Percentiles rank a stretch among this genome's conserved stretches.
These are phyloP conservation scores for Phycodurus eques DNA, from an alignment of 2,113 vertebrate genomes.

Conservation along the genomic window DNA sequence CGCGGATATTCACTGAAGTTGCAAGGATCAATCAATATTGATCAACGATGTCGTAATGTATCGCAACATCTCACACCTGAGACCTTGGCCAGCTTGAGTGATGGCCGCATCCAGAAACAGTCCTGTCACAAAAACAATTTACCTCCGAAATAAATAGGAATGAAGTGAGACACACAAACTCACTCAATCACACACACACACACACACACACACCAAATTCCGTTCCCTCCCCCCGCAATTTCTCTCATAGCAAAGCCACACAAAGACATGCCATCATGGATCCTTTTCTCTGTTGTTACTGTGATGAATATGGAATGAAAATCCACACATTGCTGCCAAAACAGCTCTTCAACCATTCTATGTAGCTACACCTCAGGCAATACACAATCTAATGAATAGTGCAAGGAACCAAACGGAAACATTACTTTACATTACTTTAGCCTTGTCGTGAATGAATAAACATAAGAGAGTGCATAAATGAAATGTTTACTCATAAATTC, in stretches of 20 bases:
- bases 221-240: conserved; percentile 26
- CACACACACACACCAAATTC: conserved; percentile 9
- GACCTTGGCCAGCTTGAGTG: conserved; percentile 65
- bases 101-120: conserved; percentile 57
- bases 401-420: conserved; percentile 60
- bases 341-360: conserved; percentile 41
- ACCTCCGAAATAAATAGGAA: conserved; percentile 35
- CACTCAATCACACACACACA: neutral
- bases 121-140: conserved; percentile 42
- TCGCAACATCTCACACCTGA: conserved; percentile 52
- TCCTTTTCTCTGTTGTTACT: conserved; percentile 6
- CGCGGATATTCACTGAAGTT: conserved; percentile 51
- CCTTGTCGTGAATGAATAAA: conserved; percentile 58
- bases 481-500: conserved; percentile 60
- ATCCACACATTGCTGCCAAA: conserved; percentile 44
- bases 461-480: conserved; percentile 48
- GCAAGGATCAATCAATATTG: conserved; percentile 63
- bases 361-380: conserved; percentile 57
- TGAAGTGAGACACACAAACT: conserved; percentile 39
- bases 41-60: conserved; percentile 67
- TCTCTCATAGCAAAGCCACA: conserved; percentile 14
- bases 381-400: conserved; percentile 64
- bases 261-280: conserved; percentile 17
- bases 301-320: conserved; percentile 58
- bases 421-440: conserved; percentile 40